Evolutionary conservation across 92 coral and sea anemone species (phyloP).

Genomic region (Paramuricea clavata): DNA sequence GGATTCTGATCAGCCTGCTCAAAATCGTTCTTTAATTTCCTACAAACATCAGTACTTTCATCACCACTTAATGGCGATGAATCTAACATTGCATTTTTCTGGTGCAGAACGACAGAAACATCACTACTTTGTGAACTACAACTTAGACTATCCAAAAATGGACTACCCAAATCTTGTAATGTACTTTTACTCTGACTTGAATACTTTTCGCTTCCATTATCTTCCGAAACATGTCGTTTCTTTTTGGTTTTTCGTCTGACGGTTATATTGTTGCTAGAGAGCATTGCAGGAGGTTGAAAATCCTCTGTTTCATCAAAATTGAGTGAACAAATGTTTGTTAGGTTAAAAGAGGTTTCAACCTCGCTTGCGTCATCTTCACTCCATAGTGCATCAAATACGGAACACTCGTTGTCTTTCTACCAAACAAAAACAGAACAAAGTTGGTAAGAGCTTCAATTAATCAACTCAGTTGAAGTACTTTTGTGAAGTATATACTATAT

Average conservation of each 20-base stretch:
- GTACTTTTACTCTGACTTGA: neutral
- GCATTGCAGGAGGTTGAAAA: neutral
- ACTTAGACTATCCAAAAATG: neutral
- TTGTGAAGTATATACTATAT: no score
- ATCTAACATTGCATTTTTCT: neutral
- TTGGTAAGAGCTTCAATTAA: neutral
- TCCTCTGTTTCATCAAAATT: slow-evolving; percentile 8
- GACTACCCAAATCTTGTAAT: neutral
- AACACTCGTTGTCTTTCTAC: neutral
- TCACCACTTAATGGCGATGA: neutral
- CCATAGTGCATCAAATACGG: neutral
- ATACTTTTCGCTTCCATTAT: neutral
- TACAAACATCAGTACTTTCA: neutral
- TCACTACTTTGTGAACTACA: neutral
- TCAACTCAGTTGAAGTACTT: no score
- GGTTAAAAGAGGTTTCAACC: neutral
- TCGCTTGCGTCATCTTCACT: slow-evolving; percentile 17
- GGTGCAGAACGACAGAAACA: neutral
- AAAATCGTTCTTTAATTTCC: neutral
- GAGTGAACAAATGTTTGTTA: slow-evolving; percentile 8
- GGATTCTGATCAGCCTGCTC: neutral
- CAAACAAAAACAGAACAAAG: neutral
- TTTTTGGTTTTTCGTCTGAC: slow-evolving; percentile 21
- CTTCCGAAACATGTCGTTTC: neutral
- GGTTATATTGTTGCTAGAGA: neutral